Base-by-base conservation (phyloP, 2,113 vertebrate genomes). In the Ancistrus triradiatus region DNA sequence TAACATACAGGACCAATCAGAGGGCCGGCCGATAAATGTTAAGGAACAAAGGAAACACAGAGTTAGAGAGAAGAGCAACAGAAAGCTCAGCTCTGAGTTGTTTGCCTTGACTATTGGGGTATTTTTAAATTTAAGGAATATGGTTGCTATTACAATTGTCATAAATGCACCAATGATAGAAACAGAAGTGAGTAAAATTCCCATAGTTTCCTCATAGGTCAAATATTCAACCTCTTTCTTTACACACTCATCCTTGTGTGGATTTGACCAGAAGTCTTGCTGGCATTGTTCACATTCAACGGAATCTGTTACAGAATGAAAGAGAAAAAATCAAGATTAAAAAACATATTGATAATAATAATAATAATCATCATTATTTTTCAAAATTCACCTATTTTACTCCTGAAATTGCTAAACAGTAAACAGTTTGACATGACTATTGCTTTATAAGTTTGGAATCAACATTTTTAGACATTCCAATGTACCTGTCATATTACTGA, bases 401-500 rank as follows among this genome's bases (percentile, higher is more conserved):
- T n/a, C n/a, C n/a, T n/a, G n/a, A n/a, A n/a, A n/a, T n/a, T n/a
- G n/a, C n/a, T n/a, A n/a, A n/a, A n/a, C n/a, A n/a, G n/a, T n/a
- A n/a, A n/a, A n/a, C n/a, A n/a, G n/a, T n/a, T n/a, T n/a, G n/a
- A n/a, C n/a, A n/a, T n/a, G n/a, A 31, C 27, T 31, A 31, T 31
- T 31, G 3, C 7, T 4, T 31, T 7, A 31, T 3, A 31, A 4
- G 7, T 31, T 4, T 31, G 7, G 27, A 31, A 33, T 46, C 3
- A 28, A n/a, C 27, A 24, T 15, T 44, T 56, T 27, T n/a, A n/a
- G n/a, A n/a, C n/a, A n/a, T n/a, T n/a, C n/a, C n/a, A n/a, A n/a
- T 50, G 6, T 72, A 80, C 78, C 70, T 74, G 75, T 77, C 6
- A 9, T 5, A 35, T 79, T 79, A 63, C 70, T 79, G 33, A 77